phyloP scores from a whole-genome alignment of 2,888 invertebrate genomes.

The Dorcus hopei region DNA sequence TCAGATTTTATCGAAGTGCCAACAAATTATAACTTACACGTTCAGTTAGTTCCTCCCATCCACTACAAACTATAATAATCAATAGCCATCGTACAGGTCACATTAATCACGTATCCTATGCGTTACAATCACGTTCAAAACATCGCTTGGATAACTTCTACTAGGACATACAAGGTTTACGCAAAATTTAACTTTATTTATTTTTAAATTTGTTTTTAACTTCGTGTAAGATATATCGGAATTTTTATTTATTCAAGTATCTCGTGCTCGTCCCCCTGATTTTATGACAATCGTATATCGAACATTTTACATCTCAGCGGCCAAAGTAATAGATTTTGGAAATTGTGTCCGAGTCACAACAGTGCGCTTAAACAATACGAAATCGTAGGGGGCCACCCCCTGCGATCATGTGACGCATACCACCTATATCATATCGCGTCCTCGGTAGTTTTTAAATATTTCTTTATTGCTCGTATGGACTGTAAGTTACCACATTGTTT shows the following conservation, averaged over 20 bases:
- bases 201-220: no score
- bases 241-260: no score
- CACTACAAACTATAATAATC: neutral
- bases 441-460: no score
- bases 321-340: constrained; percentile 30
- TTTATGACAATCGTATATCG: constrained; percentile 3
- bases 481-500: no score
- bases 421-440: no score
- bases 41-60: neutral
- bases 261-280: no score
- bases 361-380: constrained; percentile 27
- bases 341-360: constrained; percentile 25
- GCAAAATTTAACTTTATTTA: no score
- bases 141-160: neutral
- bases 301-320: constrained; percentile 14
- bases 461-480: no score
- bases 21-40: neutral
- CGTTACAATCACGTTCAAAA: constrained; percentile 6
- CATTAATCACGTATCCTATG: constrained; percentile 7
- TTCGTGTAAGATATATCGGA: no score
- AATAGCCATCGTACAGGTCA: neutral
- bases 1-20: neutral
- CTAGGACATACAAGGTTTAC: no score
- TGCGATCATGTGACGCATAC: no score
- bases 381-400: no score